These are phyloP conservation scores for Melipona quadrifasciata DNA, from an alignment of 1,140 invertebrate species.

Conservation along the genomic window DNA sequence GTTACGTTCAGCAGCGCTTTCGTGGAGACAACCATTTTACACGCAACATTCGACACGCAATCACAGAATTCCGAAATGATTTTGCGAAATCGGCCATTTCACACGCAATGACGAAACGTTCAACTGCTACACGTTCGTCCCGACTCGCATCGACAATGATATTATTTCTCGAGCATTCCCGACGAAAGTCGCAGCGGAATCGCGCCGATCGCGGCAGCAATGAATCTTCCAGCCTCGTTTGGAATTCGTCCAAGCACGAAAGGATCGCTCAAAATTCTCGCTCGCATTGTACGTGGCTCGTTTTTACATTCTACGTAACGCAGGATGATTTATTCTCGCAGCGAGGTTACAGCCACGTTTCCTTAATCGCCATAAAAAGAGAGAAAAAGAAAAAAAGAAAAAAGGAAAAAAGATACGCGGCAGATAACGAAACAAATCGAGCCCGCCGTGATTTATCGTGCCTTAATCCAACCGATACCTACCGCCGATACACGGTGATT, in stretches of 20 bases:
- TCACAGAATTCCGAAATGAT: too few species aligned
- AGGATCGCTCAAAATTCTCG: conserved; percentile 27
- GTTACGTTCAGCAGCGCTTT: too few species aligned
- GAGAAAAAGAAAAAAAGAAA: neutral
- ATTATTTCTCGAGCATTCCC: neutral
- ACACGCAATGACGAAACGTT: too few species aligned
- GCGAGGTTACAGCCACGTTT: neutral
- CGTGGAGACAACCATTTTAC: too few species aligned
- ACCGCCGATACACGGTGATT: conserved; percentile 5
- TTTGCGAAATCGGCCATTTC: too few species aligned
- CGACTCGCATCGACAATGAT: neutral
- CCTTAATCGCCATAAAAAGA: neutral
- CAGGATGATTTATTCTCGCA: conserved; percentile 30
- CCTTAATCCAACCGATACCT: conserved; percentile 30
- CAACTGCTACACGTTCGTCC: too few species aligned
- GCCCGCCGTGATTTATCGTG: conserved; percentile 17
- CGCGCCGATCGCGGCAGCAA: neutral
- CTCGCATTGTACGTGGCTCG: neutral
- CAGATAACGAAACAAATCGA: conserved; percentile 44
- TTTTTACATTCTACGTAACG: neutral
- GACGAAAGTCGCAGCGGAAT: neutral
- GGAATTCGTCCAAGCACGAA: conserved; percentile 15
- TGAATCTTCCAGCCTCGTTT: neutral
- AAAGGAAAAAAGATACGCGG: neutral
- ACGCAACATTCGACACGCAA: too few species aligned